Conservation (phyloP, 2,888 invertebrate genomes). For the Arrhopalites spinosus region DNA sequence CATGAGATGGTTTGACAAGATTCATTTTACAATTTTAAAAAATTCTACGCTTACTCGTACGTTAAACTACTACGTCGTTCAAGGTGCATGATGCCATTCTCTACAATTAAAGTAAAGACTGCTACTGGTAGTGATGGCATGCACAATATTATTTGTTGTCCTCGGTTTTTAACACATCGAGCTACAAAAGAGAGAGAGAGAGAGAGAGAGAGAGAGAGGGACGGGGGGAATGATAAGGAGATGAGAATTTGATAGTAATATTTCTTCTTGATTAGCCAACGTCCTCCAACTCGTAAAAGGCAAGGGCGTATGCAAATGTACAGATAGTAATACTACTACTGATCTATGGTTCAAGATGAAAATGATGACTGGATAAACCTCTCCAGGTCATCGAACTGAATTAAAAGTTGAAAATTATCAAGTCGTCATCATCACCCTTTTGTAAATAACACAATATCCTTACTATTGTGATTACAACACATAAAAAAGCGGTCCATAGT, state of each 20-base stretch:
- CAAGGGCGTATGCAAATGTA: constrained; percentile 55
- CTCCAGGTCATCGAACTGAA: constrained; percentile 26
- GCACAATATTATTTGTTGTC: not conserved
- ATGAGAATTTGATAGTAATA: constrained; percentile 2
- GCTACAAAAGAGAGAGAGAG: not conserved
- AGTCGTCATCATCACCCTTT: no score
- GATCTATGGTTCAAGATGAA: not conserved
- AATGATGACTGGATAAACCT: not conserved
- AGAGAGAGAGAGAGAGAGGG: not conserved
- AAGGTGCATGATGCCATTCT: no score
- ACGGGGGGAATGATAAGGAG: not conserved
- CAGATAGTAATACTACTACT: not conserved
- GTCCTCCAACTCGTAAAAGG: constrained; percentile 44
- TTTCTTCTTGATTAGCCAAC: constrained; percentile 11
- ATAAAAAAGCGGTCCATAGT: no score
- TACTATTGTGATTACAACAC: no score
- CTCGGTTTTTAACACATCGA: not conserved
- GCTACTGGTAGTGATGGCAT: not conserved
- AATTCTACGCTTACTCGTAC: no score
- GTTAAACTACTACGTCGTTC: no score
- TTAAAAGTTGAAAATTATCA: no score
- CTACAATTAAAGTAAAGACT: no score
- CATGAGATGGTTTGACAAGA: no score
- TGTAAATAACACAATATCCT: no score
- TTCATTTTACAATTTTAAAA: no score